Base-by-base conservation (phyloP, 2,888 invertebrate genomes). In the Hemistola chrysoprasaria region DNA sequence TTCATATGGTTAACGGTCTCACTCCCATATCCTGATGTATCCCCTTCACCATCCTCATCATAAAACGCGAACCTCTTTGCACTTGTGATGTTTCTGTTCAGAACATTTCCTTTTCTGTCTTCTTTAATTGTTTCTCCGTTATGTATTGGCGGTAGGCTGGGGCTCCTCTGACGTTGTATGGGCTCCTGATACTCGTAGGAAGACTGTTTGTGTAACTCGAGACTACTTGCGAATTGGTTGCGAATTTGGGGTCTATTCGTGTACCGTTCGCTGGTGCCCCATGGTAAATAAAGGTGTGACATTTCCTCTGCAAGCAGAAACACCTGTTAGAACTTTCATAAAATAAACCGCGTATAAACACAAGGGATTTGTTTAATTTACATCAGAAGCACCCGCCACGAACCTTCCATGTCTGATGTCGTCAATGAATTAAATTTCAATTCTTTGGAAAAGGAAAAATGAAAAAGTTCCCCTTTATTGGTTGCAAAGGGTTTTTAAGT, bases 21-120 rank as follows among this genome's bases (percentile, higher is more conserved):
- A 71, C 95, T 95, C 31, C 95, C 94, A 78, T 96, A 95, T 22
- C 95, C 95, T 20, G 95, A 95, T 37, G 95, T 95, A 65, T 95
- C 95, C 22, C 93, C 93, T 65, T 93, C 94, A 35, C 89, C 90
- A 54, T 90, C 86, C 61, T 87, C 87, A 60, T 87, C 86, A 54
- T 83, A 89, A 58, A 88, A 85, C n/a, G 84, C 65, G 48, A 84
- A 87, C 51, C 87, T 69, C 39, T 89, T 83, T 8, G 84, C 79
- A 35, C 82, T 82, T n/a, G 80, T 78, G 50, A 81, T 71, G 47
- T 87, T 84, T 28, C 84, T 64, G 52, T 83, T 81, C 29, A 86
- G 53, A 27, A 71, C 54, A 46, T 71, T 80, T 3, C 59, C 58
- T 36, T 68, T 71, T 46, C 69, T 74, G 5, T 83, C 79, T 51